phyloP scores from a whole-genome alignment of 2,888 invertebrate species.

The Acronicta alni region DNA sequence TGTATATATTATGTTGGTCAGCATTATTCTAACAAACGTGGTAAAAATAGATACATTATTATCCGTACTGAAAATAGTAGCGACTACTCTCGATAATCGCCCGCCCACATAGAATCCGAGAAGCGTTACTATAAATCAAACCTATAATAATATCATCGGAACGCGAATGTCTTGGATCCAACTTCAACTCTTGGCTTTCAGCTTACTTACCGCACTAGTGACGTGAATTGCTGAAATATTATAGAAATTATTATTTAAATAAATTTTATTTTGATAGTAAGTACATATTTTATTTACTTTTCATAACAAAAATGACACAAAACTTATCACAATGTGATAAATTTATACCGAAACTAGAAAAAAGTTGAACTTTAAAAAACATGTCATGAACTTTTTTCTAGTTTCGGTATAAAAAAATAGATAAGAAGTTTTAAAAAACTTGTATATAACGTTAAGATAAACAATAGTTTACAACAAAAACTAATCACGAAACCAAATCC shows the following conservation, averaged over 20 bases:
- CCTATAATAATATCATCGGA: constrained; percentile 81
- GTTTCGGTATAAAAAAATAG: too few species aligned
- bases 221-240: constrained; percentile 43
- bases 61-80: constrained; percentile 75
- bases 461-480: constrained; percentile 23
- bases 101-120: constrained; percentile 76
- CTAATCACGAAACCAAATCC: too few species aligned
- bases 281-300: too few species aligned
- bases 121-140: constrained; percentile 81
- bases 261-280: too few species aligned
- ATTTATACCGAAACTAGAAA: too few species aligned
- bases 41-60: constrained; percentile 74
- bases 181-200: constrained; percentile 50
- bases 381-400: too few species aligned
- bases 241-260: constrained; percentile 7
- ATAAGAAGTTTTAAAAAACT: background rate
- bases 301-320: too few species aligned
- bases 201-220: constrained; percentile 44
- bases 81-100: constrained; percentile 76
- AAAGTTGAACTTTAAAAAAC: too few species aligned
- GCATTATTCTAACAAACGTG: constrained; percentile 56
- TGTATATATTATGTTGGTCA: constrained; percentile 54
- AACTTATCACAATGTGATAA: too few species aligned
- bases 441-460: constrained; percentile 18
- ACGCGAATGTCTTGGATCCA: constrained; percentile 65